Conservation (phyloP, 2,888 invertebrate genomes). For the Leptopilina myrica region DNA sequence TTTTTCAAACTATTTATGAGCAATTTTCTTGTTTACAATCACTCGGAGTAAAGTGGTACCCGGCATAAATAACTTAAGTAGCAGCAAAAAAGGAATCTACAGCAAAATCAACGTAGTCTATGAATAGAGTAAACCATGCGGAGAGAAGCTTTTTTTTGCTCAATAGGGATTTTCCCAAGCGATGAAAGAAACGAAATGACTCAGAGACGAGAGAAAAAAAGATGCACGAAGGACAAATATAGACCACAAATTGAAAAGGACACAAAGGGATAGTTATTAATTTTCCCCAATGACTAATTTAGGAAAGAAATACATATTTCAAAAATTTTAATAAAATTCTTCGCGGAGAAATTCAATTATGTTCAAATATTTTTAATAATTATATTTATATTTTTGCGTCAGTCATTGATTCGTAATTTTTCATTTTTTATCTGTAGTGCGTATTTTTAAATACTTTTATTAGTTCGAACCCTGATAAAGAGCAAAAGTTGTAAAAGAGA, state of each 20-base stretch:
- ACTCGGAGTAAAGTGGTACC: slow-evolving; percentile 32
- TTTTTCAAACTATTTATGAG: slow-evolving; percentile 25
- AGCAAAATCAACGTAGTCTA: slow-evolving; percentile 8
- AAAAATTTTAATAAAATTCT: too few relatives aligned
- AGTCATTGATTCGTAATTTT: too few relatives aligned
- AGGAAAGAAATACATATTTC: too few relatives aligned
- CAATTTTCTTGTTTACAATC: slow-evolving; percentile 32
- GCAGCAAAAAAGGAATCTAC: slow-evolving; percentile 29
- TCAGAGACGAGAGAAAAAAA: slow-evolving; percentile 12
- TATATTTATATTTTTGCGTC: too few relatives aligned
- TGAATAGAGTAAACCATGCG: slow-evolving; percentile 39
- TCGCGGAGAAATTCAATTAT: too few relatives aligned
- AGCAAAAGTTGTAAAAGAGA: neutral
- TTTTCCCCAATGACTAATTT: neutral
- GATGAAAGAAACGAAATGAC: slow-evolving; percentile 31
- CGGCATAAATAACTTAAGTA: slow-evolving; percentile 34
- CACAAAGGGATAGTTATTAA: too few relatives aligned
- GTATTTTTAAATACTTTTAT: too few relatives aligned
- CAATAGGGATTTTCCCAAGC: slow-evolving; percentile 27
- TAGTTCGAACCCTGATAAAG: neutral
- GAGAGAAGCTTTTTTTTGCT: slow-evolving; percentile 16
- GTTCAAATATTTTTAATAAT: too few relatives aligned
- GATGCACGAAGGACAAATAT: neutral
- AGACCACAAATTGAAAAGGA: neutral
- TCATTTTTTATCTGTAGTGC: too few relatives aligned